Percentiles rank a stretch among this genome's conserved stretches.
These are phyloP conservation scores for Apamea anceps DNA, from an alignment of 2,888 invertebrate species.

Conservation along the genomic window DNA sequence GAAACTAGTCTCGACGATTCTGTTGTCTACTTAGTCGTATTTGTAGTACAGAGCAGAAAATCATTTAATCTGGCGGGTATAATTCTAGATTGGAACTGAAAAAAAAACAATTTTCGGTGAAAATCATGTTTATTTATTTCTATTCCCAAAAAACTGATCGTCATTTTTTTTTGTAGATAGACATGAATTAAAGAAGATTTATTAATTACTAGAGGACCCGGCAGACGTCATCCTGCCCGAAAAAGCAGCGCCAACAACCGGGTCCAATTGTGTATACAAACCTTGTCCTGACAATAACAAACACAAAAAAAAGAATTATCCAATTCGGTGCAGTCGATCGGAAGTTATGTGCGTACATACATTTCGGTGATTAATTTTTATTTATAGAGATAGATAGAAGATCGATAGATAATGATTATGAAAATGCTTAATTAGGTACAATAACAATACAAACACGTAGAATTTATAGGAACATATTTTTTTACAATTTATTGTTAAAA, in stretches of 20 bases:
- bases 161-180: not conserved
- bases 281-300: too few species aligned
- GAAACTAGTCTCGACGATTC: not conserved
- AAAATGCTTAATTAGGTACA: not conserved
- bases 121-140: not conserved
- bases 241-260: too few species aligned
- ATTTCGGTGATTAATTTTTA: too few species aligned
- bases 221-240: too few species aligned
- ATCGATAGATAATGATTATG: not conserved
- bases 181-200: slow-evolving; percentile 1
- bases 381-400: too few species aligned
- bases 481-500: not conserved
- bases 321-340: too few species aligned
- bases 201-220: too few species aligned
- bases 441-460: slow-evolving; percentile 11
- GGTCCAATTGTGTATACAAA: too few species aligned
- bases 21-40: not conserved
- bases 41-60: not conserved
- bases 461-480: not conserved
- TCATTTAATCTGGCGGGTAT: not conserved
- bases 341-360: too few species aligned
- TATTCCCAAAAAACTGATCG: not conserved
- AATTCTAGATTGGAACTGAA: not conserved
- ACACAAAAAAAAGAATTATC: too few species aligned
- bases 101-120: not conserved